Percentiles rank a stretch among this genome's conserved stretches.
Conservation (phyloP, 2,113 vertebrate genomes). For the Patagioenas fasciata region DNA sequence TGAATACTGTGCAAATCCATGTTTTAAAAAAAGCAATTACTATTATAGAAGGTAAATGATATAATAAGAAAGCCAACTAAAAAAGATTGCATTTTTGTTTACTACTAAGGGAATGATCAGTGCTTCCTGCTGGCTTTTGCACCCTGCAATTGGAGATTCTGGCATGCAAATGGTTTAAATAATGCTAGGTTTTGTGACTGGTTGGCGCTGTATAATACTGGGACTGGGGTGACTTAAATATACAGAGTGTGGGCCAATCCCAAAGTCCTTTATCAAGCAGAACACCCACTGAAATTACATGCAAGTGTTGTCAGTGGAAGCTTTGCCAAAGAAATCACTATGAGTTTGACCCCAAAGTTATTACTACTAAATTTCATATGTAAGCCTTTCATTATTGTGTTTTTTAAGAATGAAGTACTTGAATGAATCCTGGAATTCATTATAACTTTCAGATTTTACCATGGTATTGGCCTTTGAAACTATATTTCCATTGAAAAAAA, state of each 20-base stretch:
- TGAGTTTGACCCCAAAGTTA: slow-evolving; percentile 42
- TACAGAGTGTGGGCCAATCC: neutral
- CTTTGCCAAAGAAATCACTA: slow-evolving; percentile 42
- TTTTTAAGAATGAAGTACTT: slow-evolving; percentile 39
- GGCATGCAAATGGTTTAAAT: slow-evolving; percentile 21
- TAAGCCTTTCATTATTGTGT: slow-evolving; percentile 49
- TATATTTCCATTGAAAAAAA: neutral
- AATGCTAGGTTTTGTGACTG: slow-evolving; percentile 53
- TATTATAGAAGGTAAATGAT: slow-evolving; percentile 78
- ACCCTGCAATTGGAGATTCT: slow-evolving; percentile 44
- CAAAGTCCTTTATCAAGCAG: slow-evolving; percentile 3
- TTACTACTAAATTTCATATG: slow-evolving; percentile 45
- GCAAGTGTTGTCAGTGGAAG: slow-evolving; percentile 40
- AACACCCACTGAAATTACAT: slow-evolving; percentile 46
- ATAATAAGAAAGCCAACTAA: slow-evolving; percentile 63
- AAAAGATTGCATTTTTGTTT: slow-evolving; percentile 68
- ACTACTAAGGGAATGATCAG: slow-evolving; percentile 60
- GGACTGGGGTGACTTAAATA: slow-evolving; percentile 49
- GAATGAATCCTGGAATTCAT: slow-evolving; percentile 38
- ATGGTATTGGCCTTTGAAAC: neutral
- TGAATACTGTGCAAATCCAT: slow-evolving; percentile 71
- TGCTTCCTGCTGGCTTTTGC: slow-evolving; percentile 46
- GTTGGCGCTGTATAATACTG: slow-evolving; percentile 30
- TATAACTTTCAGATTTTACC: slow-evolving; percentile 8
- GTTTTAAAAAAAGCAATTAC: slow-evolving; percentile 73